Evolutionary conservation across 2,888 invertebrate species (phyloP).

Genomic region (Tortrix viridana): DNA sequence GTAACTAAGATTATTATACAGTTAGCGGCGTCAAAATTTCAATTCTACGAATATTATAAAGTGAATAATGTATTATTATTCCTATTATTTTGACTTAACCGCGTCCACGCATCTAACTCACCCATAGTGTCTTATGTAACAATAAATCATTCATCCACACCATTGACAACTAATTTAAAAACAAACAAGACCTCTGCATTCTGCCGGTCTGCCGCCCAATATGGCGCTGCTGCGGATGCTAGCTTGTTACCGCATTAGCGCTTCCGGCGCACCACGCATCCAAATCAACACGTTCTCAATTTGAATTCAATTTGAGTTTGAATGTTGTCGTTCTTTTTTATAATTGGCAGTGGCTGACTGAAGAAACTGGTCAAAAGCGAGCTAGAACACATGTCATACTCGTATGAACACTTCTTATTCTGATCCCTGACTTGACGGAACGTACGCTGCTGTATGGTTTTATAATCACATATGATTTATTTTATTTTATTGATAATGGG

Average conservation of each 20-base stretch:
- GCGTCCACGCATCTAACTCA: too few species aligned
- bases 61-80: too few species aligned
- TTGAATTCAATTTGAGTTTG: conserved; percentile 23
- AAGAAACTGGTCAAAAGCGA: too few species aligned
- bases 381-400: too few species aligned
- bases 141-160: conserved; percentile 1
- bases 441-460: too few species aligned
- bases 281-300: conserved; percentile 28
- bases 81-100: background rate
- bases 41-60: background rate
- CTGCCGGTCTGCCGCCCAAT: conserved; percentile 10
- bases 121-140: background rate
- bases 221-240: conserved; percentile 32
- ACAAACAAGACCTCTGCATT: conserved; percentile 27
- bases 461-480: too few species aligned
- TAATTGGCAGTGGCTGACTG: too few species aligned
- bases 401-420: too few species aligned
- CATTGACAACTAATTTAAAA: conserved; percentile 16
- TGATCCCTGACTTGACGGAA: too few species aligned
- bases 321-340: background rate
- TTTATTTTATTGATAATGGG: too few species aligned
- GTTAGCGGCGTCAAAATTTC: too few species aligned
- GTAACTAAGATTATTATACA: too few species aligned
- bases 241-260: conserved; percentile 36
- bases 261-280: conserved; percentile 37